phyloP scores from a whole-genome alignment of 2,888 invertebrate species.

The Drosophila eohydei region DNA sequence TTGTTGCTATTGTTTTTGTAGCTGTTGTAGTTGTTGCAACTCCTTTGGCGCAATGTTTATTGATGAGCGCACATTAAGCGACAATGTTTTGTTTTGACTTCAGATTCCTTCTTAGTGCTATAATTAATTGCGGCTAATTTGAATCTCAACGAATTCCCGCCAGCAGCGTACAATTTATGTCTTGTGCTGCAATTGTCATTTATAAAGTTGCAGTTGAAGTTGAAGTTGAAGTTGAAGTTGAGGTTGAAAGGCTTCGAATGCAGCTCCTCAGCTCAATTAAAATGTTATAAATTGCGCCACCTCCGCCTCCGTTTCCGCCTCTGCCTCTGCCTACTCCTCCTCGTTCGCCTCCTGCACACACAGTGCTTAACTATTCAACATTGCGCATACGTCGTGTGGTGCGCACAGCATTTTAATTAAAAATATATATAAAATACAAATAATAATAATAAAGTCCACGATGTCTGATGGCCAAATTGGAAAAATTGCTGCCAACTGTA shows the following conservation, averaged over 20 bases:
- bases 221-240: slow-evolving; percentile 22
- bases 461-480: slow-evolving; percentile 39
- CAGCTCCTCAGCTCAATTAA: slow-evolving; percentile 44
- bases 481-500: slow-evolving; percentile 37
- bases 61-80: slow-evolving; percentile 63
- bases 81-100: slow-evolving; percentile 65
- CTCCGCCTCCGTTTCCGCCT: background rate
- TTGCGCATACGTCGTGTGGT: slow-evolving; percentile 58
- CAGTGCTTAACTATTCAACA: slow-evolving; percentile 34
- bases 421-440: slow-evolving; percentile 8
- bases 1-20: slow-evolving; percentile 20
- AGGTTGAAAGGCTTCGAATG: slow-evolving; percentile 37
- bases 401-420: slow-evolving; percentile 52
- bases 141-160: slow-evolving; percentile 47
- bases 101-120: slow-evolving; percentile 46
- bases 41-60: slow-evolving; percentile 45
- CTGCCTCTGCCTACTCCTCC: too few relatives aligned
- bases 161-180: slow-evolving; percentile 22
- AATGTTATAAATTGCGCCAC: slow-evolving; percentile 47
- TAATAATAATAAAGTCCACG: slow-evolving; percentile 16
- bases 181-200: slow-evolving; percentile 50
- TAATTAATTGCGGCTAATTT: slow-evolving; percentile 59
- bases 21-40: slow-evolving; percentile 29
- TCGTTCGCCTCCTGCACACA: background rate
- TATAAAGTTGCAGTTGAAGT: slow-evolving; percentile 29